A percentile compares a stretch with the other conserved stretches of the same genome.
Evolutionary conservation across 2,888 invertebrate genomes (phyloP).

Genomic region (Drosophila maculinotata): DNA sequence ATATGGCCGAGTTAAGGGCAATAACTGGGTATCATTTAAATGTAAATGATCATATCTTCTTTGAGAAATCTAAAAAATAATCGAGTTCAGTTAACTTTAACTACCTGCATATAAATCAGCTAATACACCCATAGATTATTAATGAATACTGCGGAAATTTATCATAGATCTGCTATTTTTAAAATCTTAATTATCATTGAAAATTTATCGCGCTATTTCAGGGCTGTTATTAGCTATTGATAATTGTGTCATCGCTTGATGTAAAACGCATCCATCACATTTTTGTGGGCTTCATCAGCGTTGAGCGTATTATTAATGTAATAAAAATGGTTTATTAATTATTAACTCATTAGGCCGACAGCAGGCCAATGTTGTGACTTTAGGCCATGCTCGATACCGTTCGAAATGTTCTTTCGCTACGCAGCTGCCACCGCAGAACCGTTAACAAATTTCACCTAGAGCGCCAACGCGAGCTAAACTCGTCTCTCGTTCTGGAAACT

Average conservation of each 20-base stretch:
- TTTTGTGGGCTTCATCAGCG: slow-evolving; percentile 14
- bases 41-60: neutral
- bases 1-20: neutral
- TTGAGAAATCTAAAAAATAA: no score
- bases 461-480: slow-evolving; percentile 52
- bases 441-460: slow-evolving; percentile 67
- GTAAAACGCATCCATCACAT: slow-evolving; percentile 55
- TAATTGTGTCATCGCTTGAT: slow-evolving; percentile 60
- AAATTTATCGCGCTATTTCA: slow-evolving; percentile 23
- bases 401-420: slow-evolving; percentile 45
- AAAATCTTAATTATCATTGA: slow-evolving; percentile 31
- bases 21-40: slow-evolving; percentile 1
- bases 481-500: slow-evolving; percentile 46
- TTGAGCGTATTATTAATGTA: no score
- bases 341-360: slow-evolving; percentile 68
- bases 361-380: slow-evolving; percentile 9
- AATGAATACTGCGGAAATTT: neutral
- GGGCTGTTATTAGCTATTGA: slow-evolving; percentile 38
- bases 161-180: slow-evolving; percentile 1
- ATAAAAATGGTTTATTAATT: slow-evolving; percentile 57
- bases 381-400: slow-evolving; percentile 57
- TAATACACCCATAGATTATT: neutral
- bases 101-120: neutral
- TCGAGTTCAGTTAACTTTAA: no score
- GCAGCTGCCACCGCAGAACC: slow-evolving; percentile 31